Evolutionary conservation across 2,113 vertebrate genomes (phyloP).

Genomic region (Orientallactaga bullata): DNA sequence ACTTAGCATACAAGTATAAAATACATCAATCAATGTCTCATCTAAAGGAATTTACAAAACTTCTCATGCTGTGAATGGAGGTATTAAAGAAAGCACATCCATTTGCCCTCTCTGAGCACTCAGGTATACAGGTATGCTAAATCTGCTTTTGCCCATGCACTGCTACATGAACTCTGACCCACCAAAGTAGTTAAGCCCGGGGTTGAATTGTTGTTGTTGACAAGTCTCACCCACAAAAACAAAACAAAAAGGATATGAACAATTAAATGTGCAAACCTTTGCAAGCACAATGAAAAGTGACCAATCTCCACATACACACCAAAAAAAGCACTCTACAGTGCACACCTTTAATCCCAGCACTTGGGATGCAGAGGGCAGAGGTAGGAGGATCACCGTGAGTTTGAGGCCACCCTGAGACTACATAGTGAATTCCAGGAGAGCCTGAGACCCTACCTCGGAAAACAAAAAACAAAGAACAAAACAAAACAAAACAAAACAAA

Average conservation of each 20-base stretch:
- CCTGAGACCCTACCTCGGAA: too few relatives aligned
- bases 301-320: not conserved
- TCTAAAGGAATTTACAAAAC: not conserved
- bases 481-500: too few relatives aligned
- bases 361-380: too few relatives aligned
- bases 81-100: not conserved
- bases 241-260: not conserved
- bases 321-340: not conserved
- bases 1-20: not conserved
- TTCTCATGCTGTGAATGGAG: not conserved
- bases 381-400: too few relatives aligned
- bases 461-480: too few relatives aligned
- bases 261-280: not conserved
- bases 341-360: too few relatives aligned
- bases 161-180: not conserved
- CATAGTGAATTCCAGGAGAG: too few relatives aligned
- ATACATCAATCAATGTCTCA: not conserved
- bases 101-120: rapidly evolving
- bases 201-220: not conserved
- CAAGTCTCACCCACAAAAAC: not conserved
- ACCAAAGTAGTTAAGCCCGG: not conserved
- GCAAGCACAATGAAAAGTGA: not conserved
- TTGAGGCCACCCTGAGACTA: too few relatives aligned
- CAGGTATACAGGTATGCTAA: rapidly evolving
- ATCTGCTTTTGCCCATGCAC: not conserved